Conservation (phyloP, 2,888 invertebrate species). For the Drosophila diplacantha region DNA sequence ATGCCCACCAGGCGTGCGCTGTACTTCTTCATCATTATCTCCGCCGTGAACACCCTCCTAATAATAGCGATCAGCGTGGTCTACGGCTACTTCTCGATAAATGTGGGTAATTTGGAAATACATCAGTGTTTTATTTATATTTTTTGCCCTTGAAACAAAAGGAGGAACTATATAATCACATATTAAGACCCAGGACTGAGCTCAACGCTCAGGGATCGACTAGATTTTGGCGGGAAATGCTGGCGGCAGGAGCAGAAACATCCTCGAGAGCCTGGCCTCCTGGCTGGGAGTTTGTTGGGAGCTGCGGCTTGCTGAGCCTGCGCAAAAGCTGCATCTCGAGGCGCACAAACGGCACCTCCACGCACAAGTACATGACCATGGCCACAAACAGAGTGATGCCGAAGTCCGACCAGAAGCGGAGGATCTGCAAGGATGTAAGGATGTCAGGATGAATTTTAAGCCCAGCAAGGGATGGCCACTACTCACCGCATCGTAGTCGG, state of each 20-base stretch:
- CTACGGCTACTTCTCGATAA: too few species aligned
- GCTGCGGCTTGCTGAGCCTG: slow-evolving; percentile 9
- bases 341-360: slow-evolving; percentile 52
- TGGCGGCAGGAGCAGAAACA: slow-evolving; percentile 1
- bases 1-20: too few species aligned
- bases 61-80: too few species aligned
- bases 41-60: too few species aligned
- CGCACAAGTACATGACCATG: slow-evolving; percentile 34
- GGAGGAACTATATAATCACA: not conserved
- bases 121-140: not conserved
- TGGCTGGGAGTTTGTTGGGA: not conserved
- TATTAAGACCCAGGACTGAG: too few species aligned
- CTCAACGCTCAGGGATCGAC: slow-evolving; percentile 13
- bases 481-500: slow-evolving; percentile 67
- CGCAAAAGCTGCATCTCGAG: slow-evolving; percentile 41
- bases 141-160: too few species aligned
- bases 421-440: slow-evolving; percentile 38
- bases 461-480: accelerated
- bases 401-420: slow-evolving; percentile 70
- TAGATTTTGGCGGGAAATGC: slow-evolving; percentile 36
- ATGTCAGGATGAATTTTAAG: not conserved
- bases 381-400: slow-evolving; percentile 59
- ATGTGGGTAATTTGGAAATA: not conserved
- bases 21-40: too few species aligned
- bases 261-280: not conserved